phyloP scores from a whole-genome alignment of 2,797 vertebrate genomes.

The Anomalospiza imberbis region DNA sequence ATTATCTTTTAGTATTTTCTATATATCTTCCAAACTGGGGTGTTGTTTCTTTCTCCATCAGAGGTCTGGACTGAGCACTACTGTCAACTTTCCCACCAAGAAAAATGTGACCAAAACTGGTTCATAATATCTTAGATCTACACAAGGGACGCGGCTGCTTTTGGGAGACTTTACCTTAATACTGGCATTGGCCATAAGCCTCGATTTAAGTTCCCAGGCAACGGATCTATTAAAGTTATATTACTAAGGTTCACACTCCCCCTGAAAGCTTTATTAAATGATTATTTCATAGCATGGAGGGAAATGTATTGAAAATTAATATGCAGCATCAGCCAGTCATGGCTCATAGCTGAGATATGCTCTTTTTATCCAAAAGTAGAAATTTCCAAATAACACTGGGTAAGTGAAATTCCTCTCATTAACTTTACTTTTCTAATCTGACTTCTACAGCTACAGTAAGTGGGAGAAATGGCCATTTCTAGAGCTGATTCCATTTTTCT shows the following conservation, averaged over 20 bases:
- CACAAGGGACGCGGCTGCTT: background rate
- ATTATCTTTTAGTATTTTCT: background rate
- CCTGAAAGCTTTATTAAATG: conserved; percentile 56
- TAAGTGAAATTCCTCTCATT: background rate
- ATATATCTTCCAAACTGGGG: background rate
- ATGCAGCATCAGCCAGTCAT: conserved; percentile 1
- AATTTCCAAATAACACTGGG: background rate
- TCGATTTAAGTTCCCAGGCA: conserved; percentile 35
- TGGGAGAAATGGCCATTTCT: background rate
- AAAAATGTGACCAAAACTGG: background rate
- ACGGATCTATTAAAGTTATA: conserved; percentile 45
- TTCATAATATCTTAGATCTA: background rate
- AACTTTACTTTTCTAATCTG: background rate
- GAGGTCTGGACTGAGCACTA: background rate
- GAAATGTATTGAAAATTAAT: conserved; percentile 48
- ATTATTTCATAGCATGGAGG: conserved; percentile 41
- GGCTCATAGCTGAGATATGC: background rate
- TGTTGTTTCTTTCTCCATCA: background rate
- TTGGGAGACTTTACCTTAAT: conserved; percentile 40
- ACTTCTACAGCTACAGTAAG: background rate
- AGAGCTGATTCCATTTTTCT: background rate
- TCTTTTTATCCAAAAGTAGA: background rate
- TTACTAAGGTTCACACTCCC: conserved; percentile 36
- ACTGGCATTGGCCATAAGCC: conserved; percentile 33
- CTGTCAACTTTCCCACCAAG: background rate